Percentiles rank a stretch among this genome's conserved stretches.
Conservation (phyloP, 2,113 vertebrate species). For the Albula goreensis region DNA sequence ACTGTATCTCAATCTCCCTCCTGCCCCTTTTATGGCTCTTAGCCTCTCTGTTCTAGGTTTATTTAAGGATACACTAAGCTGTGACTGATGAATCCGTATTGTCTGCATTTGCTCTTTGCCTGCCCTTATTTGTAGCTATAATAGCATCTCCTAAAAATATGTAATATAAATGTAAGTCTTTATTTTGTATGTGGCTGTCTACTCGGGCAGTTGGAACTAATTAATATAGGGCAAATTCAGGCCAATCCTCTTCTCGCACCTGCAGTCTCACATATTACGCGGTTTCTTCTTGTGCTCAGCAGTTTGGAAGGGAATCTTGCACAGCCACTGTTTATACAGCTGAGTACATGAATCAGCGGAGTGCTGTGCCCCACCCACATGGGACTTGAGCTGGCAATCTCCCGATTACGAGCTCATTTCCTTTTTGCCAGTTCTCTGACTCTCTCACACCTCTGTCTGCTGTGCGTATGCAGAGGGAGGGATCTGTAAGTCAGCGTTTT, state of each 20-base stretch:
- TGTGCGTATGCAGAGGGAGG: neutral
- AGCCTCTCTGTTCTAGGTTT: no score
- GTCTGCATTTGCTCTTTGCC: no score
- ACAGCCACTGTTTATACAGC: neutral
- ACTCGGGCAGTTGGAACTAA: neutral
- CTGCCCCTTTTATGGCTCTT: no score
- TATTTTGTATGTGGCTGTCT: neutral
- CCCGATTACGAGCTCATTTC: neutral
- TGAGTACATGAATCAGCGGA: neutral
- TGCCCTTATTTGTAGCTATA: no score
- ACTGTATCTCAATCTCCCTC: no score
- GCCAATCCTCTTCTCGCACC: neutral
- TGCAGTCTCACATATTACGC: neutral
- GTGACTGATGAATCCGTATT: no score
- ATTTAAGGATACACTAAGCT: no score
- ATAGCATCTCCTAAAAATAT: no score
- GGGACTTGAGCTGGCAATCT: neutral
- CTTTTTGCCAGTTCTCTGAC: conserved; percentile 16
- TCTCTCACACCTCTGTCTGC: conserved; percentile 10
- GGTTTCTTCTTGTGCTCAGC: no score
- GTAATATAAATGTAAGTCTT: neutral
- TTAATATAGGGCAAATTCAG: neutral
- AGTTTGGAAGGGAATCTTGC: neutral
- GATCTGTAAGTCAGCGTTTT: neutral
- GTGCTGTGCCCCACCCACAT: neutral